Evolutionary conservation across 2,113 vertebrate species (phyloP).

Genomic region (Climacteris rufus): DNA sequence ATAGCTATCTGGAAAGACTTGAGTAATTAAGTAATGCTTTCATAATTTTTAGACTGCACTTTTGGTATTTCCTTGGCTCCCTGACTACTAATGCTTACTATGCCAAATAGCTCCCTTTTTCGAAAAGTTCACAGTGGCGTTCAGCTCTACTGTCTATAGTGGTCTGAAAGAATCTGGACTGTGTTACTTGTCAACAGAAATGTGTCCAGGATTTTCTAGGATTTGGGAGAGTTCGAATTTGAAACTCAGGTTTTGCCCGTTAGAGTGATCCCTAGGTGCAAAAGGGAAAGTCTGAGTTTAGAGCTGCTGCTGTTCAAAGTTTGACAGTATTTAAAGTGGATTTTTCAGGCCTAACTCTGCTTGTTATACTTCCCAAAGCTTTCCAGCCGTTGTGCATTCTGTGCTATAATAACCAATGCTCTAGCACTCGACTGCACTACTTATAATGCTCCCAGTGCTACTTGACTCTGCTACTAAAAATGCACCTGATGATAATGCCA

Average conservation of each 20-base stretch:
- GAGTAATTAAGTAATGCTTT: not conserved
- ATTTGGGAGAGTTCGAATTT: not conserved
- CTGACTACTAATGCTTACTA: not conserved
- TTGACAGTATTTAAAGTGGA: slow-evolving; percentile 39
- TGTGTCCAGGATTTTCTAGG: slow-evolving; percentile 23
- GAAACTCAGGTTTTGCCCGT: not conserved
- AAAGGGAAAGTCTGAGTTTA: slow-evolving; percentile 34
- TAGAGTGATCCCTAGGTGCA: not conserved
- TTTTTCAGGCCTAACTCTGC: slow-evolving; percentile 41
- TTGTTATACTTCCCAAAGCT: slow-evolving; percentile 51
- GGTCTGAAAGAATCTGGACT: slow-evolving; percentile 40
- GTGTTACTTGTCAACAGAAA: slow-evolving; percentile 16
- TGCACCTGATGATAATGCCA: slow-evolving; percentile 59
- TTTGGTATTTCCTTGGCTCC: not conserved
- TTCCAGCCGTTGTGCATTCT: slow-evolving; percentile 39
- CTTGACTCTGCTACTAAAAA: slow-evolving; percentile 64
- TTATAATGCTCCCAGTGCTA: slow-evolving; percentile 52
- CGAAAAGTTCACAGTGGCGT: not conserved
- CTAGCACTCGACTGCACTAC: slow-evolving; percentile 32
- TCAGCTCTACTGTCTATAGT: slow-evolving; percentile 8
- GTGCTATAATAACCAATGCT: slow-evolving; percentile 41
- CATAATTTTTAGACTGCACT: not conserved
- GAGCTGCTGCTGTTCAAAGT: slow-evolving; percentile 43
- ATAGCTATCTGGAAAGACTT: not conserved
- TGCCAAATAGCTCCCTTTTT: not conserved